These are phyloP conservation scores for Kryptopterus vitreolus DNA, from an alignment of 2,797 vertebrate genomes.

Conservation along the genomic window DNA sequence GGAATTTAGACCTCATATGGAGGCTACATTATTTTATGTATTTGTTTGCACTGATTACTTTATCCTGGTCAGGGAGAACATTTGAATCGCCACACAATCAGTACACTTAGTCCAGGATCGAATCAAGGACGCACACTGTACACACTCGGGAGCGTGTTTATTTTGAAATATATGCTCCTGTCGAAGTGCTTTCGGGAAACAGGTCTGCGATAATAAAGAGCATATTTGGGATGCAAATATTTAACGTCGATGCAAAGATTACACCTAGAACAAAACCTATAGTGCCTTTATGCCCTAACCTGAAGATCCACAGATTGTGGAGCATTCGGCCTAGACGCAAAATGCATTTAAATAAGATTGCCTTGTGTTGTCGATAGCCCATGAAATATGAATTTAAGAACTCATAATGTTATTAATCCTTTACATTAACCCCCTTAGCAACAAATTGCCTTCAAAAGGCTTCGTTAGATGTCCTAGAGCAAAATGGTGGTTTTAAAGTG, in stretches of 20 bases:
- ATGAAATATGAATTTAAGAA: neutral
- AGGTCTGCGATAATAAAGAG: neutral
- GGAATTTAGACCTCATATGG: neutral
- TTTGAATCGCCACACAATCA: neutral
- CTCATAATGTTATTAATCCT: neutral
- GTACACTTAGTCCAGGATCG: neutral
- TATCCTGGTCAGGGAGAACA: neutral
- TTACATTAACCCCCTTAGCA: neutral
- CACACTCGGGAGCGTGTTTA: too few species aligned
- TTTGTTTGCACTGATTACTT: neutral
- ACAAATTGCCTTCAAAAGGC: neutral
- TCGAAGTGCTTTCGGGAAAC: neutral
- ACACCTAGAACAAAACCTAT: neutral
- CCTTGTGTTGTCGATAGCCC: neutral
- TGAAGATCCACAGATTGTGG: neutral
- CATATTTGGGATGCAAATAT: neutral
- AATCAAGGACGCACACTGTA: neutral
- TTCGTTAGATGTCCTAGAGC: too few species aligned
- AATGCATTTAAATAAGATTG: neutral
- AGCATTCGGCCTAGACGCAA: neutral
- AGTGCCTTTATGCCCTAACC: neutral
- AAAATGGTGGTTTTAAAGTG: too few species aligned
- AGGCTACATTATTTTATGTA: neutral
- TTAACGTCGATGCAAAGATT: neutral
- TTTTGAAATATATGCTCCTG: neutral